phyloP scores from a whole-genome alignment of 2,113 vertebrate genomes.

The Periophthalmus modestus region DNA sequence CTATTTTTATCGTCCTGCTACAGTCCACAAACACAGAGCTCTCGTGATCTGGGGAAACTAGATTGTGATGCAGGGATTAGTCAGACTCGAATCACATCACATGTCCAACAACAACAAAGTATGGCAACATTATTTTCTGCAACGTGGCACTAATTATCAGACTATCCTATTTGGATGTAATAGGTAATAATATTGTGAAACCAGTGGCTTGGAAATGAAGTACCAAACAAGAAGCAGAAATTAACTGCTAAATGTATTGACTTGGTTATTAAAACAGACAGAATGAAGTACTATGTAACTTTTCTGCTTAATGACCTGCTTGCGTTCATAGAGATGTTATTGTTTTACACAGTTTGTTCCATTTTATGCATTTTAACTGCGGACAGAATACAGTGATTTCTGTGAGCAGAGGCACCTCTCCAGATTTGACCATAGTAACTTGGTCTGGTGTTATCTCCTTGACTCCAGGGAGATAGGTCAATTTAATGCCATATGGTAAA shows the following conservation, averaged over 20 bases:
- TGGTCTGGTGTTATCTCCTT: too few species aligned
- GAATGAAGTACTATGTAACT: not conserved
- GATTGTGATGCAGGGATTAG: slow-evolving; percentile 33
- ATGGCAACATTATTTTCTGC: slow-evolving; percentile 5
- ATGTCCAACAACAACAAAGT: slow-evolving; percentile 8
- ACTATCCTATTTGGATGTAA: too few species aligned
- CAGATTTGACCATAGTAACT: too few species aligned
- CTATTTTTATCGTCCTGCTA: slow-evolving; percentile 56
- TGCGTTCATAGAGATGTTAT: too few species aligned
- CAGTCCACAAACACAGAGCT: slow-evolving; percentile 36
- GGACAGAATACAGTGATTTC: too few species aligned
- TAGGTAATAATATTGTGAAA: not conserved
- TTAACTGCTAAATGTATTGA: not conserved
- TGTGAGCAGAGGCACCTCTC: too few species aligned
- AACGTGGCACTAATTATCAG: not conserved
- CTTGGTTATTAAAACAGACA: not conserved
- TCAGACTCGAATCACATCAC: slow-evolving; percentile 25
- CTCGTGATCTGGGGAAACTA: slow-evolving; percentile 53
- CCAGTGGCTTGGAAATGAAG: not conserved
- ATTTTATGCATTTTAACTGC: too few species aligned
- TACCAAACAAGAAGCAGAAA: not conserved
- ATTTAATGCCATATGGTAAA: not conserved
- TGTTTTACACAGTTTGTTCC: too few species aligned
- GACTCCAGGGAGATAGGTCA: too few species aligned
- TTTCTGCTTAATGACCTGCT: too few species aligned